Base-by-base conservation (phyloP, 2,888 invertebrate species). In the Antitype chi region DNA sequence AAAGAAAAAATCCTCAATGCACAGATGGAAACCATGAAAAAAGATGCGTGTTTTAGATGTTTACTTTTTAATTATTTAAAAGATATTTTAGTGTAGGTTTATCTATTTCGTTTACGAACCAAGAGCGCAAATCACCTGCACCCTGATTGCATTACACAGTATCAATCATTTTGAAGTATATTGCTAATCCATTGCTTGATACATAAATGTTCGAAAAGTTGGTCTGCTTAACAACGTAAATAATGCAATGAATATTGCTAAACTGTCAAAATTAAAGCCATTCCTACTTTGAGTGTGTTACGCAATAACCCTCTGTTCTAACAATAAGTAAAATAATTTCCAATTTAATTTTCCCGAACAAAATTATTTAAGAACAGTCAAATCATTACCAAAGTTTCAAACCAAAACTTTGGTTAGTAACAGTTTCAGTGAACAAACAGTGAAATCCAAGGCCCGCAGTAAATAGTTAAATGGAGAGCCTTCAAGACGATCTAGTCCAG, bases 381-480 rank as follows among this genome's bases (percentile, higher is more conserved):
- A 25, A n/a, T 49, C 0, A 0, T 17, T 70, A 49, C 2, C 15
- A n/a, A 52, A 57, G 15, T 52, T 32, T 17, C 20, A 0, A 49
- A 23, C 38, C 57, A 23, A 83, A 78, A 67, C 32, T 47, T 55
- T n/a, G 7, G 8, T 53, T 57, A 13, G 47, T 25, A 79, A 63
- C 38, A 53, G n/a, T 53, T 55, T 74, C 55, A 57, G 43, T 55
- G 38, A n/a, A 53, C 70, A 72, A 79, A 73, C 62, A 75, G 32
- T 59, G 76, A 66, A 75, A 78, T 77, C 79, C 74, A 83, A 84
- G 70, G 64, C 76, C 59, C 67, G 70, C 77, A 84, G 84, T 90
- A 89, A 92, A 91, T 90, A 91, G 89, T 92, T 92, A 90, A 91
- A 90, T 89, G 89, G 87, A 89, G 89, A 89, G 82, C 43, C 86